Evolutionary conservation across 2,888 invertebrate species (phyloP).

Genomic region (Oxystoma pomonae): DNA sequence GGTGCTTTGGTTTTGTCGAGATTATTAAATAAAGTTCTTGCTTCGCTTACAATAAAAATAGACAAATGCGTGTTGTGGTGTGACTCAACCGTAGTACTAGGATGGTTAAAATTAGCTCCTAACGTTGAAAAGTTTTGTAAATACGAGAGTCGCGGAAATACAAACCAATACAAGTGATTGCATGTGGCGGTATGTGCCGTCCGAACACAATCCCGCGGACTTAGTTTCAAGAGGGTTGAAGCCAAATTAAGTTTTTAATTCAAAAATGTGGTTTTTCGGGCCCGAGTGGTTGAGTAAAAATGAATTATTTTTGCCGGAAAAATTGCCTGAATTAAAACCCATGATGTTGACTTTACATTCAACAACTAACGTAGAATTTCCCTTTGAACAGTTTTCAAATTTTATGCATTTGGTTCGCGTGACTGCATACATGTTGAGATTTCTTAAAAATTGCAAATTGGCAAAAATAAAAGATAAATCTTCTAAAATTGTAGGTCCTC

Average conservation of each 20-base stretch:
- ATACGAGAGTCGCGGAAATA: slow-evolving; percentile 8
- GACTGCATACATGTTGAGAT: slow-evolving; percentile 4
- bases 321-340: slow-evolving; percentile 1
- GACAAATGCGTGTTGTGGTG: not conserved
- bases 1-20: slow-evolving; percentile 1
- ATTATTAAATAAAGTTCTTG: slow-evolving; percentile 1
- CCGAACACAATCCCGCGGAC: slow-evolving; percentile 4
- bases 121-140: slow-evolving; percentile 7
- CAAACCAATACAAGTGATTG: not conserved
- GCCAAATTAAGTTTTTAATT: not conserved
- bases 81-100: slow-evolving; percentile 5
- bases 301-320: not conserved
- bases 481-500: not conserved
- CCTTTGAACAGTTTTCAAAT: not conserved
- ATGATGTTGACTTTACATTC: not conserved
- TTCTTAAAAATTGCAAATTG: not conserved
- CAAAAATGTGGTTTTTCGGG: not conserved
- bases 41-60: not conserved
- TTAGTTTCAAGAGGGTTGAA: slow-evolving; percentile 1
- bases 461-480: not conserved
- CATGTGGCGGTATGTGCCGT: slow-evolving; percentile 2
- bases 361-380: not conserved
- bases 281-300: slow-evolving; percentile 4
- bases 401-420: not conserved
- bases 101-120: slow-evolving; percentile 5